Evolutionary conservation across 2,113 vertebrate species (phyloP).

Genomic region (Cyphomyrus plagiostoma): DNA sequence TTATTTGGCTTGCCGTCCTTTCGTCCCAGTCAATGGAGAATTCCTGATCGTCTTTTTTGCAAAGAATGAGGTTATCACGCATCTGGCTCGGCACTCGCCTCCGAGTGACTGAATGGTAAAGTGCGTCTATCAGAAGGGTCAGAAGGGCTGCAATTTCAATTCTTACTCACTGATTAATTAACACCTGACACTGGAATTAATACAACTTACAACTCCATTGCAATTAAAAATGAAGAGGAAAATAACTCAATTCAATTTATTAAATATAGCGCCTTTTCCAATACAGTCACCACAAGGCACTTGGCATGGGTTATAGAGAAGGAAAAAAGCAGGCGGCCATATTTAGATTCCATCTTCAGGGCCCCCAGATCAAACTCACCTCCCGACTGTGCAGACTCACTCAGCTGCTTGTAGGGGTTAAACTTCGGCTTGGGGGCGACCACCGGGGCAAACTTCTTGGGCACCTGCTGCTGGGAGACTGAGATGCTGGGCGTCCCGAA

Average conservation of each 20-base stretch:
- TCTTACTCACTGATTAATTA: not conserved
- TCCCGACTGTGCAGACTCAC: slow-evolving; percentile 42
- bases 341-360: not conserved
- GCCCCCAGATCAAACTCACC: slow-evolving; percentile 48
- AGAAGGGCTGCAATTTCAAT: not conserved
- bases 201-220: not conserved
- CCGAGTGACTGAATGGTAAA: not conserved
- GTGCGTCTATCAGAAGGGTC: not conserved
- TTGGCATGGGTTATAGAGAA: not conserved
- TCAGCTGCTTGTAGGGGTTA: slow-evolving; percentile 61
- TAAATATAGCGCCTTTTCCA: not conserved
- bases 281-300: not conserved
- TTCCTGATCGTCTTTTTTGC: not conserved
- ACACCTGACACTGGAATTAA: not conserved
- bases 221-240: not conserved
- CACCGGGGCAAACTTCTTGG: slow-evolving; percentile 74
- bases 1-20: not conserved
- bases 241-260: not conserved
- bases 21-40: not conserved
- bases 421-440: slow-evolving; percentile 77
- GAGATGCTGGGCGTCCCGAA: slow-evolving; percentile 75
- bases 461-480: slow-evolving; percentile 67
- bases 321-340: not conserved
- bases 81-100: not conserved
- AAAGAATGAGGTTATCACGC: not conserved